Evolutionary conservation across 1,140 invertebrate genomes (phyloP).

Genomic region (Linepithema humile): DNA sequence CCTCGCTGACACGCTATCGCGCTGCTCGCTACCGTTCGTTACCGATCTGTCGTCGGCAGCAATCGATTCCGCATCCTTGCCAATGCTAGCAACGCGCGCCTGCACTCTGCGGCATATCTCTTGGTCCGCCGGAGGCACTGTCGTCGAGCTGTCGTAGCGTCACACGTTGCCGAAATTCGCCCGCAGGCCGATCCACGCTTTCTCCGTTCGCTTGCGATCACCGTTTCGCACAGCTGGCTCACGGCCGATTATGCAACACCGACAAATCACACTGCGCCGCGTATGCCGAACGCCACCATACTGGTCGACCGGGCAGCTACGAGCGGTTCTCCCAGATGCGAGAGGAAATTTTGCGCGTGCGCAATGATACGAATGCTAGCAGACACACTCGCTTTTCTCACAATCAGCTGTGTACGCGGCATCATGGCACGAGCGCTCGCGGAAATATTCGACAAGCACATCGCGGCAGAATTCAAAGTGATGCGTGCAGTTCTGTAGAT

Average conservation of each 20-base stretch:
- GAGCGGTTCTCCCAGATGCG: neutral
- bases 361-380: neutral
- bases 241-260: slow-evolving; percentile 51
- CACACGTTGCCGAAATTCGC: neutral
- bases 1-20: neutral
- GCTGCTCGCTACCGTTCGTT: slow-evolving; percentile 47
- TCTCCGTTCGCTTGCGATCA: neutral
- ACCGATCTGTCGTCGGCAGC: slow-evolving; percentile 50
- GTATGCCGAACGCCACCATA: slow-evolving; percentile 5
- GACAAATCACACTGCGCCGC: too few relatives aligned
- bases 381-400: neutral
- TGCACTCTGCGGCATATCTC: slow-evolving; percentile 69
- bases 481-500: too few relatives aligned
- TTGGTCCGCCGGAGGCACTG: slow-evolving; percentile 63
- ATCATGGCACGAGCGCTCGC: too few relatives aligned
- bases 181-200: neutral
- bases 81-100: slow-evolving; percentile 49
- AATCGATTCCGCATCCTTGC: slow-evolving; percentile 42
- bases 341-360: neutral
- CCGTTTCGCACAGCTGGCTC: neutral
- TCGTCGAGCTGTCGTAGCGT: slow-evolving; percentile 16
- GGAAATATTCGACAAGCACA: too few relatives aligned
- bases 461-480: too few relatives aligned
- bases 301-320: neutral
- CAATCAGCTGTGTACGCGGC: neutral